Percentiles rank a stretch among this genome's conserved stretches.
Conservation (phyloP, 2,888 invertebrate genomes). For the Drosophila koepferae region DNA sequence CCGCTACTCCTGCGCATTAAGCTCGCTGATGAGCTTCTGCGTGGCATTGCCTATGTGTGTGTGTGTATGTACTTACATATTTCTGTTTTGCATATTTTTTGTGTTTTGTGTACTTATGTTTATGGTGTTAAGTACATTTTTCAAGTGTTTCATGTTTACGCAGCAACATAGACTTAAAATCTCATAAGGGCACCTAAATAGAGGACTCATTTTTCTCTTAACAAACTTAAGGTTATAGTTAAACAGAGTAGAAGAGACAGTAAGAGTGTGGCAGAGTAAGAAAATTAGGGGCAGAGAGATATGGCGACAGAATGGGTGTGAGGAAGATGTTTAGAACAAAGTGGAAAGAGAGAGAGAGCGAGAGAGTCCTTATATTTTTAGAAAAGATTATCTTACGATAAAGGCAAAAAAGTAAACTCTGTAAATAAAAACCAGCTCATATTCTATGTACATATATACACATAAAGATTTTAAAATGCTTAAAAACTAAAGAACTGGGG, state of each 20-base stretch:
- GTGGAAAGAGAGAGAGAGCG: not conserved
- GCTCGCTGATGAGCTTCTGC: constrained; percentile 48
- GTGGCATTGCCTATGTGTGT: constrained; percentile 3
- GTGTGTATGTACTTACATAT: constrained; percentile 24
- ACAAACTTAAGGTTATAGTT: constrained; percentile 2
- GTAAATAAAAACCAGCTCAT: no score
- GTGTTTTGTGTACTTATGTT: constrained; percentile 34
- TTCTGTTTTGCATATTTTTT: constrained; percentile 33
- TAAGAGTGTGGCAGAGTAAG: not conserved
- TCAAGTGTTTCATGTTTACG: constrained; percentile 53
- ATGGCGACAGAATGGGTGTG: no score
- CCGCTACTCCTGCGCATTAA: constrained; percentile 50
- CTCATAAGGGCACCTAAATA: constrained; percentile 14
- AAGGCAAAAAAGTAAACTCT: no score
- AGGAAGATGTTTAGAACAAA: no score
- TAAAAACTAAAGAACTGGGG: not conserved
- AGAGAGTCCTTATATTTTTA: no score
- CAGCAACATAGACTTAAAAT: constrained; percentile 12
- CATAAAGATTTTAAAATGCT: not conserved
- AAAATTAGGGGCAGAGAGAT: not conserved
- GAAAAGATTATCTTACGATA: no score
- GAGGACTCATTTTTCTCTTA: not conserved
- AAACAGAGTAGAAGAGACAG: not conserved
- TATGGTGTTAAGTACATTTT: constrained; percentile 68
- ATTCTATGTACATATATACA: not conserved